Conservation (phyloP, 1,140 invertebrate species). For the Onthophagus taurus region DNA sequence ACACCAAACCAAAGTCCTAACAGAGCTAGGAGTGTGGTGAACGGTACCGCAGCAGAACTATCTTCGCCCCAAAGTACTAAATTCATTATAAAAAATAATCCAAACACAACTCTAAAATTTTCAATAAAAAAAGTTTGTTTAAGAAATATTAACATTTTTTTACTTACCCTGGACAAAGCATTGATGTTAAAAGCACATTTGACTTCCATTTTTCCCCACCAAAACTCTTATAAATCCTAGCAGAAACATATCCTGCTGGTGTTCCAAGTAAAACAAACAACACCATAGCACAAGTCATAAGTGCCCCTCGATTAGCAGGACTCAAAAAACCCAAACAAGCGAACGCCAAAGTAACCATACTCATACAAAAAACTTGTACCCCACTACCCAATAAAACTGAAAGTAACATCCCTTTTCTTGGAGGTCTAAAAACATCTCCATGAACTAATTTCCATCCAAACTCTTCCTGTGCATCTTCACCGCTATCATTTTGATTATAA, state of each 20-base stretch:
- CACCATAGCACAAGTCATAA: constrained; percentile 97
- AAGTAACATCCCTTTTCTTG: constrained; percentile 92
- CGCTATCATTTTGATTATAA: constrained; percentile 94
- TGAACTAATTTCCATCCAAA: constrained; percentile 99
- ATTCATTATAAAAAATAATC: constrained; percentile 93
- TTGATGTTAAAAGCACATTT: constrained; percentile 91
- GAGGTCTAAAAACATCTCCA: constrained; percentile 90
- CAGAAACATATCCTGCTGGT: constrained; percentile 91
- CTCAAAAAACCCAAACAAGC: constrained; percentile 97
- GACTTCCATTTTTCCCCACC: constrained; percentile 98
- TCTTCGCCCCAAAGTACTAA: constrained; percentile 89
- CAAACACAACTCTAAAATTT: constrained; percentile 83
- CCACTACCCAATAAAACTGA: constrained; percentile 93
- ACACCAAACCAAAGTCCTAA: constrained; percentile 95
- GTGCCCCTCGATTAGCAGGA: constrained; percentile 92
- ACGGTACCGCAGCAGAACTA: constrained; percentile 93
- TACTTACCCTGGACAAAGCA: constrained; percentile 85
- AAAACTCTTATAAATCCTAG: constrained; percentile 96
- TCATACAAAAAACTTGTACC: constrained; percentile 78
- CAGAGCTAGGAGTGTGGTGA: constrained; percentile 94
- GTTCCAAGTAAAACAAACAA: constrained; percentile 92
- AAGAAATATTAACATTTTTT: background rate
- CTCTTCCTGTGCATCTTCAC: constrained; percentile 96
- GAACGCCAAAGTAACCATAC: constrained; percentile 77
- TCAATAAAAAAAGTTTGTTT: background rate